These are phyloP conservation scores for Sapayoa aenigma DNA, from an alignment of 2,113 vertebrate genomes.

Conservation along the genomic window DNA sequence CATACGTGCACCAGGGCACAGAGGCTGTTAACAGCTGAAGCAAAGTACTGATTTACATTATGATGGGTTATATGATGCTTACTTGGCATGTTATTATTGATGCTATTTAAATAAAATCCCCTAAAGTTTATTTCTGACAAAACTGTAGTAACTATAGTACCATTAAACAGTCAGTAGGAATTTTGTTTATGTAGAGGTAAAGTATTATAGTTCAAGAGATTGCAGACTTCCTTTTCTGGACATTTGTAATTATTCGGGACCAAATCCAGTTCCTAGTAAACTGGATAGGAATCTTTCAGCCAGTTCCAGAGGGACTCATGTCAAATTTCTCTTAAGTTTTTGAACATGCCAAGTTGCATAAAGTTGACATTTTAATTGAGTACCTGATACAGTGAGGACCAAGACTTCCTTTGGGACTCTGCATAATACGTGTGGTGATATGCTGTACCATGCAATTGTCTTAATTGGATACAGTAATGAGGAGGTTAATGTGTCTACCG, in stretches of 20 bases:
- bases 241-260: slow-evolving; percentile 7
- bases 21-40: background rate
- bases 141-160: background rate
- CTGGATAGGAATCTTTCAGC: background rate
- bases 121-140: background rate
- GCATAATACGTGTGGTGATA: background rate
- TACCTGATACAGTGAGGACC: background rate
- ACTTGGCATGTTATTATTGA: background rate
- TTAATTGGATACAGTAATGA: background rate
- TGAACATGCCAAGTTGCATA: background rate
- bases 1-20: background rate
- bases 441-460: background rate
- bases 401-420: background rate
- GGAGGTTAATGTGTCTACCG: background rate
- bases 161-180: background rate
- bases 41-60: background rate
- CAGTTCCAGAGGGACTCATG: background rate
- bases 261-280: slow-evolving; percentile 27
- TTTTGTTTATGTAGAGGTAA: slow-evolving; percentile 6
- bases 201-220: background rate
- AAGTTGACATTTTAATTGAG: background rate
- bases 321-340: background rate
- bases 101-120: background rate
- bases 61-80: background rate
- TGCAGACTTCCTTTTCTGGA: slow-evolving; percentile 26